A percentile compares a stretch with the other conserved stretches of the same genome.
phyloP scores from a whole-genome alignment of 2,888 invertebrate genomes.

The Melitaea athalia region DNA sequence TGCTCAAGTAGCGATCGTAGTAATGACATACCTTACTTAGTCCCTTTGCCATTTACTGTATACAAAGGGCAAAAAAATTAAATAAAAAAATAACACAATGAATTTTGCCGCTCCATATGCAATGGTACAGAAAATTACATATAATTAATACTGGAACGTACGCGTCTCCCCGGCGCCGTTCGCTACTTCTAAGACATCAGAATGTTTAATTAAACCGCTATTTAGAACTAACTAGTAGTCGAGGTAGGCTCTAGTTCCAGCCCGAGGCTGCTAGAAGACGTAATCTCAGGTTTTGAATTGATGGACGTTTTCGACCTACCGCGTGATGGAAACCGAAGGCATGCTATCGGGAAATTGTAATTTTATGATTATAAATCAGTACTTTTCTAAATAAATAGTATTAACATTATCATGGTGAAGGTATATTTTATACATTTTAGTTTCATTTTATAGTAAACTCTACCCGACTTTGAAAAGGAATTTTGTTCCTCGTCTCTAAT shows the following conservation, averaged over 20 bases:
- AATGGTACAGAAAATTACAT: constrained; percentile 36
- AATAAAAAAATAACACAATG: constrained; percentile 18
- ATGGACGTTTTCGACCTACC: constrained; percentile 42
- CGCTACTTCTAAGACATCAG: constrained; percentile 42
- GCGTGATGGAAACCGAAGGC: constrained; percentile 14
- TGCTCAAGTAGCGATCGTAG: background rate
- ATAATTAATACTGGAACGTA: constrained; percentile 36
- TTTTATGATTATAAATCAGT: constrained; percentile 19
- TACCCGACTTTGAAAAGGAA: background rate
- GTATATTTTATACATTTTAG: background rate
- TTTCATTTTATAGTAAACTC: background rate
- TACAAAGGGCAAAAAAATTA: background rate
- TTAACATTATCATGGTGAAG: background rate
- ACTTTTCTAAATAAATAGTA: background rate
- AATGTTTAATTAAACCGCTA: constrained; percentile 66
- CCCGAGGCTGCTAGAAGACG: constrained; percentile 48
- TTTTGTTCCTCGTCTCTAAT: background rate
- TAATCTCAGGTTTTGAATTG: constrained; percentile 51
- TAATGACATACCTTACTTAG: background rate
- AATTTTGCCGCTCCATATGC: constrained; percentile 32
- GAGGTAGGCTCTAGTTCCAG: constrained; percentile 43
- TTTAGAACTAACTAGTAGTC: constrained; percentile 59
- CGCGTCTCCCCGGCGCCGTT: constrained; percentile 46
- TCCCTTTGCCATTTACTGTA: background rate
- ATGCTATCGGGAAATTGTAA: constrained; percentile 25